phyloP scores from a whole-genome alignment of 53 echinoderm and acorn worm genomes.

The Zoroaster sp. region DNA sequence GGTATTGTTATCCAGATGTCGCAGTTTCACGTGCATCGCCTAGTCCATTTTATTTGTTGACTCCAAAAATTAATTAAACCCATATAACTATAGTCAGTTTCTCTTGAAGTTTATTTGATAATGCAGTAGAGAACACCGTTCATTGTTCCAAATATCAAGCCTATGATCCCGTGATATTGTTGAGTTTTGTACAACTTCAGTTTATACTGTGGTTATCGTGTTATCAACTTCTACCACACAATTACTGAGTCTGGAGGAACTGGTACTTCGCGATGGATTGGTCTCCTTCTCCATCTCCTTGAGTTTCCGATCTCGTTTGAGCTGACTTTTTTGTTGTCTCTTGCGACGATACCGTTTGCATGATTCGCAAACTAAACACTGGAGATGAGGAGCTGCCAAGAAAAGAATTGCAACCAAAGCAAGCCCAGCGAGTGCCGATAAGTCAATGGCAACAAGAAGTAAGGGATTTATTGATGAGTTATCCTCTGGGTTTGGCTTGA shows the following conservation, averaged over 20 bases:
- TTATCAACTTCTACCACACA: constrained; percentile 28
- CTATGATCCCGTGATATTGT: no score
- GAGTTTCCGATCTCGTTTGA: background rate
- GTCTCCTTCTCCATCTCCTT: background rate
- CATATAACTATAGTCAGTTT: no score
- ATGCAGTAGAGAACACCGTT: no score
- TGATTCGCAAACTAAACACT: constrained; percentile 16
- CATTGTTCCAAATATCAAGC: no score
- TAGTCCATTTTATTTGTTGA: no score
- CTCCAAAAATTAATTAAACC: no score
- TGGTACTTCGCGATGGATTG: background rate
- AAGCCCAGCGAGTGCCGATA: constrained; percentile 27
- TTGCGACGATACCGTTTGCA: background rate
- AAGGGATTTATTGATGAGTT: background rate
- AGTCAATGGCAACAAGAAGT: background rate
- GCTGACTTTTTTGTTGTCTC: background rate
- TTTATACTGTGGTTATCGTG: background rate
- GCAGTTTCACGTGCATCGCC: no score
- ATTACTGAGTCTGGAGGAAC: constrained; percentile 10
- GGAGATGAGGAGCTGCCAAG: background rate
- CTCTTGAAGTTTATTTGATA: no score
- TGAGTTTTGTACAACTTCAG: no score
- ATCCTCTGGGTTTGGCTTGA: background rate
- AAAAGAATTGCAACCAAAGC: background rate
- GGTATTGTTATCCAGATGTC: no score